These are phyloP conservation scores for Aromia moschata DNA, from an alignment of 2,888 invertebrate species.

Conservation along the genomic window DNA sequence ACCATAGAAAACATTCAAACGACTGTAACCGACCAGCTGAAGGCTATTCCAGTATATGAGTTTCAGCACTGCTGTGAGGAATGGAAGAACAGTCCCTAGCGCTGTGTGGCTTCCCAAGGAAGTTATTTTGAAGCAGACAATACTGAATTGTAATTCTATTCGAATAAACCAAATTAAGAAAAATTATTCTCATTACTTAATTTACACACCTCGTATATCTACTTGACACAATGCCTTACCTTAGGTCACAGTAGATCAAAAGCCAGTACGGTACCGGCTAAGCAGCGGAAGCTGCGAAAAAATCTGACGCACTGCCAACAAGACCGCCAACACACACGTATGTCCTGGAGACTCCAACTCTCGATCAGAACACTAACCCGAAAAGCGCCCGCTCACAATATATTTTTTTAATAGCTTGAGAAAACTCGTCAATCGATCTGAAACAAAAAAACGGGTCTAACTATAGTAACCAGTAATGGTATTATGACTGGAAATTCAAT, in stretches of 20 bases:
- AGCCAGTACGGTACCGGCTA: conserved; percentile 37
- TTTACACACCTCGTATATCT: too few species aligned
- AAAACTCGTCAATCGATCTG: conserved; percentile 21
- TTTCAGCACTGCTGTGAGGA: too few species aligned
- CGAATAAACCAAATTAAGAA: too few species aligned
- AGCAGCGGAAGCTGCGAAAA: conserved; percentile 39
- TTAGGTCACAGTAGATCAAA: conserved; percentile 45
- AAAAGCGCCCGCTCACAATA: conserved; percentile 22
- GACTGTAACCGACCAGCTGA: too few species aligned
- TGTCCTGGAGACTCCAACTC: conserved; percentile 34
- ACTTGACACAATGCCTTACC: conserved; percentile 35
- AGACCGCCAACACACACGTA: conserved; percentile 31
- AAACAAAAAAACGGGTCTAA: conserved; percentile 20
- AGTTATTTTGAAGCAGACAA: too few species aligned
- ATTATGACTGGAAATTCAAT: too few species aligned
- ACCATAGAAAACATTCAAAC: too few species aligned
- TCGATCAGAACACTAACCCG: conserved; percentile 36
- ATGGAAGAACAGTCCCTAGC: too few species aligned
- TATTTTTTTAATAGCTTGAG: conserved; percentile 24
- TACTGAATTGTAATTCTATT: too few species aligned
- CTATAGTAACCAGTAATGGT: conserved; percentile 5
- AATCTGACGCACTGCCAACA: conserved; percentile 23
- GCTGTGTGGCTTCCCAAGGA: too few species aligned
- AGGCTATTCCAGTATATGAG: too few species aligned
- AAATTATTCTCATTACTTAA: too few species aligned